phyloP scores from a whole-genome alignment of 2,888 invertebrate species.

The Netelia inedita region DNA sequence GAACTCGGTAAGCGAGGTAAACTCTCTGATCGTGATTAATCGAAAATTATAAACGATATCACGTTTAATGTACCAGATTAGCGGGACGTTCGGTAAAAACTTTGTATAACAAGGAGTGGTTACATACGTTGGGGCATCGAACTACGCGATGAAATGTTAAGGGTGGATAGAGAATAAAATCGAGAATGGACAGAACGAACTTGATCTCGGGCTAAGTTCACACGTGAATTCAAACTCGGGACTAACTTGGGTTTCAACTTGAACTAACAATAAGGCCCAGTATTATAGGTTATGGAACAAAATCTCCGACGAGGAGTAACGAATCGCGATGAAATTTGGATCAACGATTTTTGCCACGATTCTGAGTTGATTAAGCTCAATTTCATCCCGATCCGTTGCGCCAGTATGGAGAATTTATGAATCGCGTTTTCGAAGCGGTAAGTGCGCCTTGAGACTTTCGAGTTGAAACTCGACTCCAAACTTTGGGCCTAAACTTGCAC shows the following conservation, averaged over 20 bases:
- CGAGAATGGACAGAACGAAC: neutral
- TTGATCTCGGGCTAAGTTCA: neutral
- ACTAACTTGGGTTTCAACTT: neutral
- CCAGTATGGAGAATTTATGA: too few species aligned
- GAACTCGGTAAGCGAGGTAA: constrained; percentile 3
- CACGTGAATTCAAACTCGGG: neutral
- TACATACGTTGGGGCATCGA: neutral
- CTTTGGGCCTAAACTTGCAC: too few species aligned
- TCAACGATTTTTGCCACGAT: too few species aligned
- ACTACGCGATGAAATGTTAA: neutral
- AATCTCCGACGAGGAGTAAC: too few species aligned
- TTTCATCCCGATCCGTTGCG: too few species aligned
- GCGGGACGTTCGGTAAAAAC: constrained; percentile 14
- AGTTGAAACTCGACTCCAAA: too few species aligned
- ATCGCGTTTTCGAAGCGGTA: too few species aligned
- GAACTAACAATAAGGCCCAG: too few species aligned
- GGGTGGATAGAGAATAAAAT: neutral
- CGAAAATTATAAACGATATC: constrained; percentile 42
- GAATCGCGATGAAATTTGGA: too few species aligned
- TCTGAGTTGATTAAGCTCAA: too few species aligned
- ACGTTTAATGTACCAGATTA: constrained; percentile 26
- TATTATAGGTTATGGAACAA: too few species aligned
- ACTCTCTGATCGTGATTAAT: constrained; percentile 33
- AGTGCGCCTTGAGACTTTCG: too few species aligned
- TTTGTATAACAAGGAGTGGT: neutral